Evolutionary conservation across 2,797 vertebrate species (phyloP).

Genomic region (Halcyon chelicuti): DNA sequence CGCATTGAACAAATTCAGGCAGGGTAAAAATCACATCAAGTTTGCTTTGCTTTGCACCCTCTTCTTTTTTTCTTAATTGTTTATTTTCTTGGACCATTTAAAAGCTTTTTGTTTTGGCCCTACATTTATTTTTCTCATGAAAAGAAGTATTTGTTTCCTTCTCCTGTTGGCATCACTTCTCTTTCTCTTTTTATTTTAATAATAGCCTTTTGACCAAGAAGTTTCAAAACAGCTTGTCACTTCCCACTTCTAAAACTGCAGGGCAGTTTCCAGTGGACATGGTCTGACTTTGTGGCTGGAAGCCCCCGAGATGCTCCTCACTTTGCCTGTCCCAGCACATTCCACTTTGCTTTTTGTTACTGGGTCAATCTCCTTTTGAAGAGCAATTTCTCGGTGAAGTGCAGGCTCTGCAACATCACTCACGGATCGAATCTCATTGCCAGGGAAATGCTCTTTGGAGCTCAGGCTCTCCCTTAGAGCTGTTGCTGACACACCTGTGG

Average conservation of each 20-base stretch:
- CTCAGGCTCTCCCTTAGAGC: not conserved
- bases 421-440: not conserved
- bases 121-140: not conserved
- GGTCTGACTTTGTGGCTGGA: not conserved
- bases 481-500: not conserved
- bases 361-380: not conserved
- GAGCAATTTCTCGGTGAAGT: rapidly evolving
- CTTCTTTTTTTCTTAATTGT: not conserved
- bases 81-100: not conserved
- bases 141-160: not conserved
- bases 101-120: not conserved
- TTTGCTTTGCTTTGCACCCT: not conserved
- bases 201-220: not conserved
- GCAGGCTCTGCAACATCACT: not conserved
- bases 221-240: not conserved
- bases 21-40: not conserved
- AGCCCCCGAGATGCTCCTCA: not conserved
- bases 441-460: not conserved
- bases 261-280: not conserved
- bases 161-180: not conserved
- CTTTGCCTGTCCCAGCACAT: not conserved
- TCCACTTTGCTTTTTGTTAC: not conserved
- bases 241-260: not conserved
- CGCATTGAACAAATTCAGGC: not conserved
- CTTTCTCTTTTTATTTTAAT: not conserved